These are phyloP conservation scores for Acrossocheilus fasciatus DNA, from an alignment of 2,797 vertebrate species.

Conservation along the genomic window DNA sequence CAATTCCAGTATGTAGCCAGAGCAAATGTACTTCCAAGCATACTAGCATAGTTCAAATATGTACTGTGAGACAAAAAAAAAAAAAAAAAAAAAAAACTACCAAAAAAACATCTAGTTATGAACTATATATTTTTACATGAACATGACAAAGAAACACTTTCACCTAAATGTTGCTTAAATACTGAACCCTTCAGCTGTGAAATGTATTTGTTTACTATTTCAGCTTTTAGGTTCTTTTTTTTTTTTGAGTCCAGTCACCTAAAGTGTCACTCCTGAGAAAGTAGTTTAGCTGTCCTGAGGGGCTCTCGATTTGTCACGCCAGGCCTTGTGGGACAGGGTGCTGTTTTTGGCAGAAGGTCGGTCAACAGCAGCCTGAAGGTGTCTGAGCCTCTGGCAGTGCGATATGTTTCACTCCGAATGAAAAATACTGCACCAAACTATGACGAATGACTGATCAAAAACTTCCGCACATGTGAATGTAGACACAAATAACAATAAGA, in stretches of 20 bases:
- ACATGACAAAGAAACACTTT: neutral
- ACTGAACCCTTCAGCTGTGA: neutral
- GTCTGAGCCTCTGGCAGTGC: conserved; percentile 11
- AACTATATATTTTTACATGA: neutral
- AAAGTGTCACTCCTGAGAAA: conserved; percentile 38
- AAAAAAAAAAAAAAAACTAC: no score
- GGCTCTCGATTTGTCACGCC: conserved; percentile 34
- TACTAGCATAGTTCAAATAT: neutral
- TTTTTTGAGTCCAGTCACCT: conserved; percentile 28
- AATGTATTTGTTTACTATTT: neutral
- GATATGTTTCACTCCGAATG: conserved; percentile 21
- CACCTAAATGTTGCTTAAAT: neutral
- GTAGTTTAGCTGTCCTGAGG: conserved; percentile 24
- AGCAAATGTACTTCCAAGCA: neutral
- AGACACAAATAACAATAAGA: conserved; percentile 3
- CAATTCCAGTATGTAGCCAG: neutral
- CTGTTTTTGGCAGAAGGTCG: conserved; percentile 47
- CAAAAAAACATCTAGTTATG: neutral
- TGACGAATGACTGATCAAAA: conserved; percentile 33
- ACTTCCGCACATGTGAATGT: neutral
- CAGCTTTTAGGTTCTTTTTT: neutral
- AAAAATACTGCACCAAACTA: conserved; percentile 31
- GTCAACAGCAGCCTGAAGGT: conserved; percentile 35
- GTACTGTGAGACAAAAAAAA: neutral
- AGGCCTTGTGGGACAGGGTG: conserved; percentile 33